Evolutionary conservation across 2,797 vertebrate species (phyloP), one percentile per base, ranked within the genome.

Genomic region (Brotogeris chrysoptera): DNA sequence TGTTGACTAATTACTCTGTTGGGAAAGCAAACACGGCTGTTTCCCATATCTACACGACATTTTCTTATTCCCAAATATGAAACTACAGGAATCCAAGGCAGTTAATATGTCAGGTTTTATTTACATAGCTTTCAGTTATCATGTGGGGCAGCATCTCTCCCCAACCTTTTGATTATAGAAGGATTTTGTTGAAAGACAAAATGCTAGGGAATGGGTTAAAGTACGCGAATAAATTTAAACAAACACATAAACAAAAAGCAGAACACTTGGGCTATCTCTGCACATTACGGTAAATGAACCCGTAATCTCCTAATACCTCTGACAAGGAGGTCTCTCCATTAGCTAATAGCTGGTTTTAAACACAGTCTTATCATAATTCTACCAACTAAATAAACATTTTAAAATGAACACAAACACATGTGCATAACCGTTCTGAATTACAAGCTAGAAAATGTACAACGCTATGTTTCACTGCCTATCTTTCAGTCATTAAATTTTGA

Each of bases 261-360:
- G 84, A 95, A 85, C 83, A 53, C 91, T 94, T 55, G 91, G 74
- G 50, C 86, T 95, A 83, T 95, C 77, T 94, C 88, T 88, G 61
- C 84, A 86, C 60, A 68, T 96, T 96, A 96, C 55, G 49, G 92
- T 61, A 96, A 97, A 96, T 91, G 86, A 92, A 96, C 53, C 88
- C 39, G 23, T 97, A 90, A 97, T 96, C 86, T 95, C 90, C 94
- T 97, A 97, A 97, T 97, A 93, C 85, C 61, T 83, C 80, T 80
- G 81, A 93, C 21, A 10, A 79, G 27, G 57, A 74, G 55, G 83
- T 90, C 95, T 95, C 81, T 97, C 94, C 89, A 68, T 97, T 95
- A 97, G 84, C 94, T 96, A 97, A 97, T 92, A 90, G 80, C 59
- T 20, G 53, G 61, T 81, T 96, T 95, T 70, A 94, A 92, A 93